A percentile compares a stretch with the other conserved stretches of the same genome.
phyloP scores from a whole-genome alignment of 2,113 vertebrate species.

The Erythrolamprus reginae region DNA sequence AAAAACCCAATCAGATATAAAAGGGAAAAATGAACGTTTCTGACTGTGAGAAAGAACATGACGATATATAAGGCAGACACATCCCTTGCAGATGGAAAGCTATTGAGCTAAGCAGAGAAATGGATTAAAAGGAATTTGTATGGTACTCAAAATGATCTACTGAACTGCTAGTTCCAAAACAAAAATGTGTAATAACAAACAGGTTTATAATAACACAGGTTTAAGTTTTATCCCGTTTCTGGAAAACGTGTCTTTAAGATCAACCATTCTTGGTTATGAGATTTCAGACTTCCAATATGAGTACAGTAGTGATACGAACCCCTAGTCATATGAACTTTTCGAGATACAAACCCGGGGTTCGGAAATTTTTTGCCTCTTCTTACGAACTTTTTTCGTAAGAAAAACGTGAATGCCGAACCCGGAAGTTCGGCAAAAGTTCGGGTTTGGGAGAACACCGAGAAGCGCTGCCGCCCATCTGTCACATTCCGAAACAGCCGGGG shows the following conservation, averaged over 20 bases:
- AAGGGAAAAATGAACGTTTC: not conserved
- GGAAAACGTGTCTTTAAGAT: not conserved
- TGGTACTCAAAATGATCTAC: not conserved
- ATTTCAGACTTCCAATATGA: slow-evolving; percentile 11
- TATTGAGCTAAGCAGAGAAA: not conserved
- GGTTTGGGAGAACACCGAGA: no score
- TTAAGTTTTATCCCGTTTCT: not conserved
- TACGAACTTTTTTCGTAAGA: no score
- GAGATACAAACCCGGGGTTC: no score
- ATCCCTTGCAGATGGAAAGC: not conserved
- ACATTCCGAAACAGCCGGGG: no score
- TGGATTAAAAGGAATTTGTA: not conserved
- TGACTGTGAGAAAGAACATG: no score
- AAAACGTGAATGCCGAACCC: no score
- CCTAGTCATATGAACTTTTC: no score
- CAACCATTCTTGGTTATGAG: slow-evolving; percentile 9
- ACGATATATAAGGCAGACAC: not conserved
- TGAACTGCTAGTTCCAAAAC: not conserved
- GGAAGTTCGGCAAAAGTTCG: no score
- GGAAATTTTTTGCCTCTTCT: no score
- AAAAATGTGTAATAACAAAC: not conserved
- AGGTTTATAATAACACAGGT: no score
- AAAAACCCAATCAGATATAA: not conserved
- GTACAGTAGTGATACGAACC: no score
- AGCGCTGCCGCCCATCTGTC: no score